Conservation (phyloP, 2,113 vertebrate genomes). For the Zapus hudsonius region DNA sequence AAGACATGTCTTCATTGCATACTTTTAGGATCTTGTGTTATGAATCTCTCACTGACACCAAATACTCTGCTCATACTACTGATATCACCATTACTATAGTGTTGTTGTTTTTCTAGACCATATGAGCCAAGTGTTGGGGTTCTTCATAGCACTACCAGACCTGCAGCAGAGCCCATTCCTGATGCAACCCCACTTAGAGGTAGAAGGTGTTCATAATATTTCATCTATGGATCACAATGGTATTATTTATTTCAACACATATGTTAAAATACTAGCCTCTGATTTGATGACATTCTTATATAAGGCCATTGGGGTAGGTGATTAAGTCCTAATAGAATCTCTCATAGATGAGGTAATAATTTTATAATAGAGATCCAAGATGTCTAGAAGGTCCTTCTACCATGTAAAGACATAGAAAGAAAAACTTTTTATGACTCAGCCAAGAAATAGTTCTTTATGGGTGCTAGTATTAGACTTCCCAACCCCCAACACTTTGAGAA, state of each 20-base stretch:
- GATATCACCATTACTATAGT: not conserved
- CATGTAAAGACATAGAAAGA: not conserved
- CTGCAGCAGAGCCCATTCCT: not conserved
- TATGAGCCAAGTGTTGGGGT: not conserved
- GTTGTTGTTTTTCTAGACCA: not conserved
- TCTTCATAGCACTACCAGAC: not conserved
- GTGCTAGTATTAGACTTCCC: not conserved
- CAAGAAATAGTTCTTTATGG: not conserved
- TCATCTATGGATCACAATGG: not conserved
- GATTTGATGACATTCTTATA: not conserved
- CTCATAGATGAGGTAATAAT: not conserved
- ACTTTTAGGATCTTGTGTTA: not conserved
- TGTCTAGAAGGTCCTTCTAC: not conserved
- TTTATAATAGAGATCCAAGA: not conserved
- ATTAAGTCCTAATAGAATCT: not conserved
- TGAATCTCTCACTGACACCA: not conserved
- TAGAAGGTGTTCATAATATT: not conserved
- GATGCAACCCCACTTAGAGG: not conserved
- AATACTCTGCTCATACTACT: not conserved
- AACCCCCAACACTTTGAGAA: not conserved
- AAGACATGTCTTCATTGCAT: not conserved
- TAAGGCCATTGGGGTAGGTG: not conserved
- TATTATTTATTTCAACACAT: not conserved
- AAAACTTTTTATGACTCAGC: not conserved
- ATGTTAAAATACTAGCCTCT: not conserved